A percentile compares a stretch with the other conserved stretches of the same genome.
These are phyloP conservation scores for Pollenia angustigena DNA, from an alignment of 2,888 invertebrate genomes.

Conservation along the genomic window DNA sequence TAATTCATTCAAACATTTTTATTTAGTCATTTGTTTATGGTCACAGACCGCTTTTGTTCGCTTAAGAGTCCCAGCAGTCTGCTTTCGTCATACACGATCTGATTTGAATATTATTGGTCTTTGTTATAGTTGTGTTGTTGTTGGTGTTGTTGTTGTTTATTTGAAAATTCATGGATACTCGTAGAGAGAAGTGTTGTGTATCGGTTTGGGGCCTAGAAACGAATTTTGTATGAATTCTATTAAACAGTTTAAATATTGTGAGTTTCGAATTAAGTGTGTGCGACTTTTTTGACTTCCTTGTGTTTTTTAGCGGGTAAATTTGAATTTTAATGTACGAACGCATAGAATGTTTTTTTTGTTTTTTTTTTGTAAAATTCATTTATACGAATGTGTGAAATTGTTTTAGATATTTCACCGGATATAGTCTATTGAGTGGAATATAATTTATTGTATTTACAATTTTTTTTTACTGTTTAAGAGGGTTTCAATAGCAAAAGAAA, in stretches of 20 bases:
- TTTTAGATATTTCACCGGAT: slow-evolving; percentile 63
- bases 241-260: slow-evolving; percentile 20
- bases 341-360: not conserved
- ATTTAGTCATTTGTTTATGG: slow-evolving; percentile 22
- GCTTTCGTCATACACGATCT: slow-evolving; percentile 32
- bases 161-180: not conserved
- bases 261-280: not conserved
- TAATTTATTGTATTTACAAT: slow-evolving; percentile 59
- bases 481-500: not conserved
- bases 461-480: not conserved
- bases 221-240: slow-evolving; percentile 35
- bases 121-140: not conserved
- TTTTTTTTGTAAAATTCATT: not conserved
- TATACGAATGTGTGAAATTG: slow-evolving; percentile 27
- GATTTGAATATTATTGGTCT: slow-evolving; percentile 55
- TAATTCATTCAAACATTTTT: slow-evolving; percentile 24
- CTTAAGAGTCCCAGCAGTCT: slow-evolving; percentile 12
- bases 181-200: not conserved
- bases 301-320: not conserved
- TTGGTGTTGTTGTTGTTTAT: slow-evolving; percentile 20
- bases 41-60: slow-evolving; percentile 10
- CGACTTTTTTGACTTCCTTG: slow-evolving; percentile 25
- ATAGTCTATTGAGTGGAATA: slow-evolving; percentile 68
- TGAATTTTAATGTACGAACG: slow-evolving; percentile 11
- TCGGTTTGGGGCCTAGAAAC: not conserved